A percentile compares a stretch with the other conserved stretches of the same genome.
These are phyloP conservation scores for Lagorchestes hirsutus DNA, from an alignment of 2,797 vertebrate genomes.

Conservation along the genomic window DNA sequence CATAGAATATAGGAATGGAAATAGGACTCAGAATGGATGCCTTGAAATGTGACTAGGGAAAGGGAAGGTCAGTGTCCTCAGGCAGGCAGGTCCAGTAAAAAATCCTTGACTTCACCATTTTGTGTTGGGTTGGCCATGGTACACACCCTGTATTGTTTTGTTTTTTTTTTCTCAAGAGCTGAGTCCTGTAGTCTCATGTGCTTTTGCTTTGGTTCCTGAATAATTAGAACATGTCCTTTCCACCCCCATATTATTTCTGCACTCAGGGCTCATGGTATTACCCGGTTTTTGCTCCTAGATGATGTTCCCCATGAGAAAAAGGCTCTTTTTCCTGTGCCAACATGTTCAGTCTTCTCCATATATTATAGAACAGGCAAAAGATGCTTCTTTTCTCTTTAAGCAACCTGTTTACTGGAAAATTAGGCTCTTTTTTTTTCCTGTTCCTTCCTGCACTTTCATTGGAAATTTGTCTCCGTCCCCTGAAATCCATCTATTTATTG, in stretches of 20 bases:
- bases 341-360: background rate
- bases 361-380: background rate
- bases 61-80: background rate
- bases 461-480: conserved; percentile 77
- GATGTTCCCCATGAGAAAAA: background rate
- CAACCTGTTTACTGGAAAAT: background rate
- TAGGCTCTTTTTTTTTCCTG: conserved; percentile 22
- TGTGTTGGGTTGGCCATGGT: background rate
- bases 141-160: background rate
- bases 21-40: background rate
- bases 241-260: background rate
- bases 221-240: background rate
- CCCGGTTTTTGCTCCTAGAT: background rate
- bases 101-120: background rate
- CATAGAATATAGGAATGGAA: background rate
- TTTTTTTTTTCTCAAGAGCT: background rate
- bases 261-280: background rate
- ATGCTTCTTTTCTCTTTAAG: background rate
- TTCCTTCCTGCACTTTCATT: conserved; percentile 68
- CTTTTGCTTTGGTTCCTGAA: background rate
- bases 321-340: background rate
- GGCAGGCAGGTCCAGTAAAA: background rate
- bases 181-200: background rate
- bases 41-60: background rate
- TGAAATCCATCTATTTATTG: conserved; percentile 83